phyloP scores from a whole-genome alignment of 2,888 invertebrate genomes.

The Gryllus longicercus region DNA sequence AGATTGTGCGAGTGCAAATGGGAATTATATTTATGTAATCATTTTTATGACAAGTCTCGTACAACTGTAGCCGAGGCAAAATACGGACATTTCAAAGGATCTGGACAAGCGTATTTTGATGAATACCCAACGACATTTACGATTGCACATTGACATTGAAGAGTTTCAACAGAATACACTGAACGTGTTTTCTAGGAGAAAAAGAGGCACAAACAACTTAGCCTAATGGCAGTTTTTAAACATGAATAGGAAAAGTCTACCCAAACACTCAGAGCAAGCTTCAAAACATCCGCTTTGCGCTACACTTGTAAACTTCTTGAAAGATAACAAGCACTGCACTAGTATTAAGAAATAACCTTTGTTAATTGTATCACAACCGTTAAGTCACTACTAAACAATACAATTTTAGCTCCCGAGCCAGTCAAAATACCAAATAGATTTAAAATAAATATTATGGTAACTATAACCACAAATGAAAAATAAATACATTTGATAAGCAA shows the following conservation, averaged over 20 bases:
- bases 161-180: slow-evolving; percentile 33
- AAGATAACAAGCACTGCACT: slow-evolving; percentile 24
- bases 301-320: not conserved
- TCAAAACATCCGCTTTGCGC: slow-evolving; percentile 27
- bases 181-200: slow-evolving; percentile 34
- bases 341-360: slow-evolving; percentile 21
- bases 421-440: not conserved
- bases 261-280: slow-evolving; percentile 33
- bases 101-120: slow-evolving; percentile 30
- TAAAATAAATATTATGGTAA: slow-evolving; percentile 27
- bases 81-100: slow-evolving; percentile 29
- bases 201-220: slow-evolving; percentile 35
- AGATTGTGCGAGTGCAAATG: slow-evolving; percentile 40
- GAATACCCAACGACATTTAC: slow-evolving; percentile 29
- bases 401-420: not conserved
- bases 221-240: slow-evolving; percentile 36
- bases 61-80: slow-evolving; percentile 18
- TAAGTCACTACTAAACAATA: slow-evolving; percentile 23
- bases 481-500: slow-evolving; percentile 24
- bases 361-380: slow-evolving; percentile 32
- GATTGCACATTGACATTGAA: slow-evolving; percentile 32
- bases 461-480: slow-evolving; percentile 24
- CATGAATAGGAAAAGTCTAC: slow-evolving; percentile 32
- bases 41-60: slow-evolving; percentile 19
- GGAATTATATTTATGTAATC: slow-evolving; percentile 33